phyloP scores from a whole-genome alignment of 2,113 vertebrate species.

The Perca fluviatilis region DNA sequence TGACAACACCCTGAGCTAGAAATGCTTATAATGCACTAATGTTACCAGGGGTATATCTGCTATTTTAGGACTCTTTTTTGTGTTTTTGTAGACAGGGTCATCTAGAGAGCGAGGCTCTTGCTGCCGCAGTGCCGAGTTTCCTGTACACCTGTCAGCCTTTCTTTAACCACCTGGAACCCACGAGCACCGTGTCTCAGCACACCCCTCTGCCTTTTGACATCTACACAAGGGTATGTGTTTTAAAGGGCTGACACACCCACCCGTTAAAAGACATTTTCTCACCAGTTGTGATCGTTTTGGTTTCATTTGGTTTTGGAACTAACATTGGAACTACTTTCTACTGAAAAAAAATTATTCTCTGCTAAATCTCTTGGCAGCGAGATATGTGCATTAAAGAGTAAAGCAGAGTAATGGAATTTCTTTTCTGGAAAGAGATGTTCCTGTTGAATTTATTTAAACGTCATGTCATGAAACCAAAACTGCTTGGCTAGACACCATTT shows the following conservation, averaged over 20 bases:
- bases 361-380: neutral
- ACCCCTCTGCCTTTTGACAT: constrained; percentile 68
- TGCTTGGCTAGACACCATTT: neutral
- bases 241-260: neutral
- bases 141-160: constrained; percentile 85
- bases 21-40: too few relatives aligned
- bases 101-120: constrained; percentile 74
- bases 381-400: neutral
- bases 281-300: neutral
- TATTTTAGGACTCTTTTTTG: neutral
- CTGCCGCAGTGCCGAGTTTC: constrained; percentile 78
- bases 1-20: too few relatives aligned
- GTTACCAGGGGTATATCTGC: accelerated
- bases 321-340: neutral
- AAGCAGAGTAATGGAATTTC: neutral
- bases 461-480: neutral
- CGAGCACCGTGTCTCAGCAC: constrained; percentile 48
- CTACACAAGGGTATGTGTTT: constrained; percentile 71
- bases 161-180: constrained; percentile 87
- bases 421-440: neutral
- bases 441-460: neutral
- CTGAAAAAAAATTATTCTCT: neutral
- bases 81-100: constrained; percentile 70
- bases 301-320: neutral
- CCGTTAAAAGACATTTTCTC: neutral